A percentile compares a stretch with the other conserved stretches of the same genome.
These are phyloP conservation scores for Drosophila multiciliata DNA, from an alignment of 2,888 invertebrate genomes.

Conservation along the genomic window DNA sequence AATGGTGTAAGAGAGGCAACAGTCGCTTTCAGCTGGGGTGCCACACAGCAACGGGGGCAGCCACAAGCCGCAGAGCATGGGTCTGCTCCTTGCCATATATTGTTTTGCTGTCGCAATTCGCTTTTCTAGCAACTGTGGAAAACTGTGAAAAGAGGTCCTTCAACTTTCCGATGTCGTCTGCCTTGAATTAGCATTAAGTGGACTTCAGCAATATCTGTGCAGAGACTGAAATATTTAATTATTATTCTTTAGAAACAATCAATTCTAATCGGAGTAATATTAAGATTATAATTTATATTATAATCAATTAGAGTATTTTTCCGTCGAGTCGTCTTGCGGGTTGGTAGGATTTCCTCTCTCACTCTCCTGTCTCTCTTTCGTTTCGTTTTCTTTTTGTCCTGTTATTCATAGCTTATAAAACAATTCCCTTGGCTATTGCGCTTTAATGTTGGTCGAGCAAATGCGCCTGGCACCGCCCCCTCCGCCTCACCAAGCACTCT, in stretches of 20 bases:
- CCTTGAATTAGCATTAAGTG: neutral
- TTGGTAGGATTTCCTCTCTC: slow-evolving; percentile 7
- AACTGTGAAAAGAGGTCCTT: slow-evolving; percentile 1
- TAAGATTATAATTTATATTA: neutral
- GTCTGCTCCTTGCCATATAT: slow-evolving; percentile 52
- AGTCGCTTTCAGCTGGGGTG: slow-evolving; percentile 21
- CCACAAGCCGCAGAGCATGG: slow-evolving; percentile 70
- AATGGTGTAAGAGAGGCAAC: slow-evolving; percentile 44
- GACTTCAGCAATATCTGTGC: neutral
- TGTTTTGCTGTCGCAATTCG: slow-evolving; percentile 31
- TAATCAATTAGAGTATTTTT: slow-evolving; percentile 11
- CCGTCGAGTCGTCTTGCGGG: neutral
- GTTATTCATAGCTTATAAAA: slow-evolving; percentile 80
- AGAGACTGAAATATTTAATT: neutral
- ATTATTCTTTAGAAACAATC: neutral
- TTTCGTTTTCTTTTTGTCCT: slow-evolving; percentile 63
- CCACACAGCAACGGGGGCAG: slow-evolving; percentile 24
- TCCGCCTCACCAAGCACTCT: slow-evolving; percentile 10
- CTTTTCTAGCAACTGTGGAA: neutral
- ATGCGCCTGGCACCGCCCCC: slow-evolving; percentile 12
- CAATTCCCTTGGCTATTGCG: slow-evolving; percentile 75
- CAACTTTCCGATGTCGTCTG: slow-evolving; percentile 1
- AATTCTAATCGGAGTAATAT: neutral
- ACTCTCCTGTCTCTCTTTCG: slow-evolving; percentile 25
- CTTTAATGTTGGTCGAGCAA: slow-evolving; percentile 62